These are phyloP conservation scores for Pseudocheirus occidentalis DNA, from an alignment of 2,797 vertebrate species.

Conservation along the genomic window DNA sequence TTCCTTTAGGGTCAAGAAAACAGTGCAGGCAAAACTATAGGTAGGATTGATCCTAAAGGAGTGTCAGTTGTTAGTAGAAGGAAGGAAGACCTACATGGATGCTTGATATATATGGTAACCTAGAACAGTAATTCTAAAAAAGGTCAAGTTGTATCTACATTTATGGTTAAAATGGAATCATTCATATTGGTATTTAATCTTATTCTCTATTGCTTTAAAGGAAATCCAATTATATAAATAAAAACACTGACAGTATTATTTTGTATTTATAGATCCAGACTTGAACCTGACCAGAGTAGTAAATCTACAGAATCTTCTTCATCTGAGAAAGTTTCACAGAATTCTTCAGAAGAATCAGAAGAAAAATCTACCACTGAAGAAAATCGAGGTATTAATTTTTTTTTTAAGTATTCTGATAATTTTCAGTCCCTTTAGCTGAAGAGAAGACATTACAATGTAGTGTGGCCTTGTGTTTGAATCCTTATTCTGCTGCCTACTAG, in stretches of 20 bases:
- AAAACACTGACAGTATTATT: background rate
- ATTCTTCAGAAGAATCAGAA: constrained; percentile 81
- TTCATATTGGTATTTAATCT: background rate
- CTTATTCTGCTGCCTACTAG: background rate
- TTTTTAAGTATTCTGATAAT: background rate
- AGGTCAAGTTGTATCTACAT: background rate
- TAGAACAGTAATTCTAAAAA: background rate
- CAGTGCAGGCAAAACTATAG: background rate
- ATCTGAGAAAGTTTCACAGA: constrained; percentile 76
- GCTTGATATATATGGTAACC: background rate
- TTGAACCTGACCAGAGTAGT: constrained; percentile 90
- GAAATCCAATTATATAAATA: background rate
- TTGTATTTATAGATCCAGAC: constrained; percentile 88
- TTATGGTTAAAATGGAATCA: background rate
- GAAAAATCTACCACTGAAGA: constrained; percentile 87
- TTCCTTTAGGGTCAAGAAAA: background rate
- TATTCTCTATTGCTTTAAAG: background rate
- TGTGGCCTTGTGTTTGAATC: background rate
- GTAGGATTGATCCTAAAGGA: background rate
- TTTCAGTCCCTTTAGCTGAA: background rate
- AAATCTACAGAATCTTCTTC: constrained; percentile 72
- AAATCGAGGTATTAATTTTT: constrained; percentile 84
- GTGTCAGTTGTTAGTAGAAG: background rate
- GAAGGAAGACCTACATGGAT: background rate
- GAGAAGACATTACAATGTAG: background rate